A percentile compares a stretch with the other conserved stretches of the same genome.
phyloP scores from a whole-genome alignment of 2,888 invertebrate species.

The Thereva unica region DNA sequence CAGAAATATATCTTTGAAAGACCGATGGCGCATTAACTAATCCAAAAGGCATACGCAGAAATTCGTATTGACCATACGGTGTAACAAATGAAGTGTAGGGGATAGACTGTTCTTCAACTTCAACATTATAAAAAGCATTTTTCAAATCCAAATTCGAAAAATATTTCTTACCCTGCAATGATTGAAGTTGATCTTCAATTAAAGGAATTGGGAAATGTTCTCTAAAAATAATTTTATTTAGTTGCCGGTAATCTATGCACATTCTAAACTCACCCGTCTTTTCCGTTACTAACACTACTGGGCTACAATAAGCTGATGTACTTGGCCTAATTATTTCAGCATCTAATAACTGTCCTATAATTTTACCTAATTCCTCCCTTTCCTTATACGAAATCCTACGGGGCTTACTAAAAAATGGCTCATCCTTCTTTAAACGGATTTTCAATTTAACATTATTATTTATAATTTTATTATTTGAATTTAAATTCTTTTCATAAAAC shows the following conservation, averaged over 20 bases:
- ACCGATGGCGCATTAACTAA: constrained; percentile 34
- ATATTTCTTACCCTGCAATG: constrained; percentile 21
- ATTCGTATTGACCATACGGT: too few relatives aligned
- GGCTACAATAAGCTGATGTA: constrained; percentile 18
- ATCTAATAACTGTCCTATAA: constrained; percentile 14
- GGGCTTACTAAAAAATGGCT: constrained; percentile 17
- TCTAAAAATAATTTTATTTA: constrained; percentile 22
- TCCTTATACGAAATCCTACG: constrained; percentile 18
- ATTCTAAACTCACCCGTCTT: background rate
- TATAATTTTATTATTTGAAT: too few relatives aligned
- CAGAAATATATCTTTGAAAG: constrained; percentile 40
- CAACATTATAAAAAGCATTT: constrained; percentile 1
- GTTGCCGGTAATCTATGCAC: constrained; percentile 21
- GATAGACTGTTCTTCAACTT: constrained; percentile 39
- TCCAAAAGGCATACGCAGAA: constrained; percentile 39
- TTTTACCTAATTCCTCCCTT: constrained; percentile 5
- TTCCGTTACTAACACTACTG: constrained; percentile 15
- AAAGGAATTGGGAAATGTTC: constrained; percentile 26
- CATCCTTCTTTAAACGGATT: constrained; percentile 4
- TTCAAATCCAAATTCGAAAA: constrained; percentile 40
- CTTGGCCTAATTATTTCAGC: constrained; percentile 17
- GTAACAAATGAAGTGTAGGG: constrained; percentile 5
- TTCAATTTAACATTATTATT: constrained; percentile 4
- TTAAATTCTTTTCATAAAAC: too few relatives aligned
- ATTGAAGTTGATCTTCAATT: constrained; percentile 26